A percentile compares a stretch with the other conserved stretches of the same genome.
Evolutionary conservation across 1,140 invertebrate genomes (phyloP).

Genomic region (Drosophila pseudoobscura): DNA sequence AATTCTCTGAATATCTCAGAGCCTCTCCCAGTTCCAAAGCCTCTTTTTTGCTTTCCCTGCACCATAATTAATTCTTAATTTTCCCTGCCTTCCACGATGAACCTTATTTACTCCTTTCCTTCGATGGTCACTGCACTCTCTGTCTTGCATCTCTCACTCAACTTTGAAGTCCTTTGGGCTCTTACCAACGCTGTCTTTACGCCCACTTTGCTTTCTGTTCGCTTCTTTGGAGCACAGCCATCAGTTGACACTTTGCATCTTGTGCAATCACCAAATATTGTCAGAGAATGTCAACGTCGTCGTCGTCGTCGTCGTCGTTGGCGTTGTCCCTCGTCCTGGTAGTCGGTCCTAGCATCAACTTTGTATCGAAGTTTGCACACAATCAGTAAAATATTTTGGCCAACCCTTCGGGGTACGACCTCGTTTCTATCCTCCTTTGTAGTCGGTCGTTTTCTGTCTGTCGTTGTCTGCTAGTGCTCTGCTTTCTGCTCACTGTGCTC

Average conservation of each 20-base stretch:
- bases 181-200: neutral
- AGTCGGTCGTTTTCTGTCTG: slow-evolving; percentile 44
- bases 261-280: slow-evolving; percentile 82
- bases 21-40: too few species aligned
- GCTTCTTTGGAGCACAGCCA: slow-evolving; percentile 27
- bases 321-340: slow-evolving; percentile 32
- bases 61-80: slow-evolving; percentile 14
- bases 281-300: slow-evolving; percentile 69
- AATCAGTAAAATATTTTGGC: slow-evolving; percentile 82
- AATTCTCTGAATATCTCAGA: too few species aligned
- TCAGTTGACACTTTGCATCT: slow-evolving; percentile 79
- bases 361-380: slow-evolving; percentile 82
- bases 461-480: slow-evolving; percentile 33
- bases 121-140: slow-evolving; percentile 26
- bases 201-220: slow-evolving; percentile 27
- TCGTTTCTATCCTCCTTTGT: slow-evolving; percentile 73
- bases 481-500: slow-evolving; percentile 18
- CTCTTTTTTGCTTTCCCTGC: neutral
- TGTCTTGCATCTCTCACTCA: slow-evolving; percentile 4
- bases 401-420: slow-evolving; percentile 76
- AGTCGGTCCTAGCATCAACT: slow-evolving; percentile 61
- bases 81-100: neutral
- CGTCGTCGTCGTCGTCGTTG: slow-evolving; percentile 17
- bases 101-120: slow-evolving; percentile 16
- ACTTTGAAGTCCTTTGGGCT: slow-evolving; percentile 25